These are phyloP conservation scores for Cheilosia scutellata DNA, from an alignment of 2,888 invertebrate species.

Conservation along the genomic window DNA sequence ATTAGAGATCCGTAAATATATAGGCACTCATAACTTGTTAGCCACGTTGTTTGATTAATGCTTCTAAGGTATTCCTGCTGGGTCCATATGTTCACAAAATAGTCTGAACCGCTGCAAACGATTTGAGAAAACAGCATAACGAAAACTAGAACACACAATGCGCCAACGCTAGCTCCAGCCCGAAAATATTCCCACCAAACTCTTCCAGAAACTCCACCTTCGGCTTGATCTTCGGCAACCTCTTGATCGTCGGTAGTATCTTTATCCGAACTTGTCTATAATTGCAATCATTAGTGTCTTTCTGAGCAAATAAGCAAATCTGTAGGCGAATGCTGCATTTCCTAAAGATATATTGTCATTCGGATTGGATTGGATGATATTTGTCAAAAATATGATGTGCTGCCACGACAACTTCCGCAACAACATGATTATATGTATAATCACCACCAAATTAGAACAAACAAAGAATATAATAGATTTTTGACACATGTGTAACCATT, in stretches of 20 bases:
- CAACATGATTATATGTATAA: too few species aligned
- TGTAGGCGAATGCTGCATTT: too few species aligned
- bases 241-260: constrained; percentile 78
- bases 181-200: constrained; percentile 84
- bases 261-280: constrained; percentile 80
- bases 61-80: constrained; percentile 82
- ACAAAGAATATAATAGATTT: too few species aligned
- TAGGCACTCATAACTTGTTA: constrained; percentile 82
- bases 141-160: constrained; percentile 84
- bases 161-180: constrained; percentile 85
- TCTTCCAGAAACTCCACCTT: constrained; percentile 83
- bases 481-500: too few species aligned
- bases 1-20: constrained; percentile 83
- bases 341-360: too few species aligned
- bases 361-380: too few species aligned
- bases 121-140: constrained; percentile 86
- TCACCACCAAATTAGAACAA: too few species aligned
- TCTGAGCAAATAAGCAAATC: background rate
- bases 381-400: too few species aligned
- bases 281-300: background rate
- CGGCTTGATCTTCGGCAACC: constrained; percentile 83
- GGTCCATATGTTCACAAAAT: constrained; percentile 87
- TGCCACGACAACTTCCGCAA: too few species aligned
- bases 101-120: constrained; percentile 86
- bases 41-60: constrained; percentile 79